These are phyloP conservation scores for Amyelois transitella DNA, from an alignment of 1,140 invertebrate species.

Conservation along the genomic window DNA sequence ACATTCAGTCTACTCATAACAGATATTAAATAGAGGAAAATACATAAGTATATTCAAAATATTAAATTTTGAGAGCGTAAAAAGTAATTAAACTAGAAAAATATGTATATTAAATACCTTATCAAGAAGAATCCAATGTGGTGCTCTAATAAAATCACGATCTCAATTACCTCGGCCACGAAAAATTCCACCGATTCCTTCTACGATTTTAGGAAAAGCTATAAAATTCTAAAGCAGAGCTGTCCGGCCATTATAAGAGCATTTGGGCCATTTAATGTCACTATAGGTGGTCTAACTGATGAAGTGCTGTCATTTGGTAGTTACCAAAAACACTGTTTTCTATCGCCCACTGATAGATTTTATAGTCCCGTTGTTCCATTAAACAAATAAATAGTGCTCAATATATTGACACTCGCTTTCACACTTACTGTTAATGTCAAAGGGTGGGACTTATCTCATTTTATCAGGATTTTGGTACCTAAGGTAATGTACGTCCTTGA, in stretches of 20 bases:
- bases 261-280: slow-evolving; percentile 23
- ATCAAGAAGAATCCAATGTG: too few species aligned
- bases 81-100: too few species aligned
- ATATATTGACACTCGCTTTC: slow-evolving; percentile 16
- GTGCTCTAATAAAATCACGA: too few species aligned
- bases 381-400: slow-evolving; percentile 26
- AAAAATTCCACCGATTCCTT: slow-evolving; percentile 13
- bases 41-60: too few species aligned
- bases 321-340: slow-evolving; percentile 23
- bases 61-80: too few species aligned
- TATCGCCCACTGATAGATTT: slow-evolving; percentile 38
- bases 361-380: slow-evolving; percentile 49
- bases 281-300: slow-evolving; percentile 47
- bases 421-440: slow-evolving; percentile 9
- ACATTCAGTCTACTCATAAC: too few species aligned
- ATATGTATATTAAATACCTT: too few species aligned
- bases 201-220: slow-evolving; percentile 12
- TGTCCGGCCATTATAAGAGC: slow-evolving; percentile 16
- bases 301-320: slow-evolving; percentile 33
- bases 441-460: not conserved
- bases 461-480: not conserved
- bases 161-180: not conserved
- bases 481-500: not conserved
- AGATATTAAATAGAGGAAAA: too few species aligned
- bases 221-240: slow-evolving; percentile 37